Percentiles rank a stretch among this genome's conserved stretches.
Evolutionary conservation across 2,797 vertebrate species (phyloP).

Genomic region (Rhinella marina): DNA sequence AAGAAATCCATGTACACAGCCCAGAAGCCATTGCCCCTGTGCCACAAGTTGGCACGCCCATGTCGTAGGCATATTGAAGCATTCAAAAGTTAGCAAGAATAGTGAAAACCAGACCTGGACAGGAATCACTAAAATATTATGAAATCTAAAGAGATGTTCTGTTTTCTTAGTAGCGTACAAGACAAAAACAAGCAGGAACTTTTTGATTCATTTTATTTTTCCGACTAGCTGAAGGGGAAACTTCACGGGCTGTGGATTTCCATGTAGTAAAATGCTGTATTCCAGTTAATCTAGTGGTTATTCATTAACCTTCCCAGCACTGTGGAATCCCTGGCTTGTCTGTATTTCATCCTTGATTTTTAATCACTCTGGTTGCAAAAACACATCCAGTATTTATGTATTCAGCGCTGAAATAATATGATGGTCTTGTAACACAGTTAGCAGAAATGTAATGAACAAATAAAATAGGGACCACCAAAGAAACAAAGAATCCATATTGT

Average conservation of each 20-base stretch:
- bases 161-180: background rate
- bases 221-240: background rate
- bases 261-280: background rate
- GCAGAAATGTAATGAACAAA: background rate
- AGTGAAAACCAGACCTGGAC: background rate
- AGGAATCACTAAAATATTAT: background rate
- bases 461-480: background rate
- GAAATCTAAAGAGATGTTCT: background rate
- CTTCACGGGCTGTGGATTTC: background rate
- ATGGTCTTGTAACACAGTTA: background rate
- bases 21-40: background rate
- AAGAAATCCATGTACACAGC: background rate
- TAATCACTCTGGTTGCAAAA: background rate
- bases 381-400: background rate
- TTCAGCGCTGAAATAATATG: background rate
- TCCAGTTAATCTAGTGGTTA: background rate
- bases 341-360: background rate
- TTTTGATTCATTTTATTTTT: background rate
- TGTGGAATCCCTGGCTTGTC: conserved; percentile 4
- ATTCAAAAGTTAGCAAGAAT: background rate
- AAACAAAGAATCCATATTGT: background rate
- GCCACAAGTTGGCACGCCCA: no score
- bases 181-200: background rate
- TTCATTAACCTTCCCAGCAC: conserved; percentile 34
- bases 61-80: background rate